These are phyloP conservation scores for Hydrocynus forskahlii DNA, from an alignment of 2,797 vertebrate species.

Conservation along the genomic window DNA sequence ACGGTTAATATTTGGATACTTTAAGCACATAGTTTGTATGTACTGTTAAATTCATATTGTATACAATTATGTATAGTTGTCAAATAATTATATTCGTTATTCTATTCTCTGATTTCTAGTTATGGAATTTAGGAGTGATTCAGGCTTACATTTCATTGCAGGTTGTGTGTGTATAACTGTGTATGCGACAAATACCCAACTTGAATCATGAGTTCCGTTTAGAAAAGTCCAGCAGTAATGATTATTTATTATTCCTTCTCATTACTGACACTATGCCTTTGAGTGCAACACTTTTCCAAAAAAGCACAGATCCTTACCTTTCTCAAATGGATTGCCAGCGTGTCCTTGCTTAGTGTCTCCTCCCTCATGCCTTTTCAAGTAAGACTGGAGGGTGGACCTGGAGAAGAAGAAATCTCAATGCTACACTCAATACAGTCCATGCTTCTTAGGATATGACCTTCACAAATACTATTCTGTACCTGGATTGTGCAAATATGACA, in stretches of 20 bases:
- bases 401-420: not conserved
- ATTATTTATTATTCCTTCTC: not conserved
- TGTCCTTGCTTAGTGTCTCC: constrained; percentile 61
- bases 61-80: no score
- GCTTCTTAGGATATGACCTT: not conserved
- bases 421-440: not conserved
- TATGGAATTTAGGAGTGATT: no score
- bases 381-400: constrained; percentile 91
- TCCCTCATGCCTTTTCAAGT: constrained; percentile 86
- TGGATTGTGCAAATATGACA: constrained; percentile 89
- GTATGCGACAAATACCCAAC: no score
- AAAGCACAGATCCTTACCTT: constrained; percentile 75
- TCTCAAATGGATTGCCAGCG: constrained; percentile 82
- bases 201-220: no score
- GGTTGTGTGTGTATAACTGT: no score
- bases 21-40: no score
- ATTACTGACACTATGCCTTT: not conserved
- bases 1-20: no score
- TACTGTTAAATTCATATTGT: no score
- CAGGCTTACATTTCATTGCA: no score
- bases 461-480: constrained; percentile 68
- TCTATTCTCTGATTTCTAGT: no score
- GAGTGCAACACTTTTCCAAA: not conserved
- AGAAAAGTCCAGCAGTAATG: no score
- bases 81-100: no score